Evolutionary conservation across 2,797 vertebrate genomes (phyloP).

Genomic region (Acanthopagrus latus): DNA sequence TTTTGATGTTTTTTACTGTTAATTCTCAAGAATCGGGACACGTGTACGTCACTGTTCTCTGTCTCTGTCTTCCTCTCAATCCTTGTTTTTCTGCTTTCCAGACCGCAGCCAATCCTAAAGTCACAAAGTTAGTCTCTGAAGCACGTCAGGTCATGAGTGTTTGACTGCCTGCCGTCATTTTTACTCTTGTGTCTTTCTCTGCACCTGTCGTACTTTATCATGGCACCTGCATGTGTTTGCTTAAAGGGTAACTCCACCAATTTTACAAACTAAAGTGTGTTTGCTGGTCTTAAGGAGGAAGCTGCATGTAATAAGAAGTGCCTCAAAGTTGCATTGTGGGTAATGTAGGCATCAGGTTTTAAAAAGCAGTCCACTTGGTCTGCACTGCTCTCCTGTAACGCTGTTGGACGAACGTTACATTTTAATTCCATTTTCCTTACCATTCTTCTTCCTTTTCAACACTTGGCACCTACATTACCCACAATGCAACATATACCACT

Average conservation of each 20-base stretch:
- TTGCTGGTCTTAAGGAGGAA: too few species aligned
- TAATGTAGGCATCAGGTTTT: too few species aligned
- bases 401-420: too few species aligned
- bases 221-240: constrained; percentile 39
- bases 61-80: constrained; percentile 47
- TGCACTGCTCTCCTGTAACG: too few species aligned
- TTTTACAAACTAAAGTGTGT: too few species aligned
- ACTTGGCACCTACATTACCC: too few species aligned
- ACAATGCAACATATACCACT: too few species aligned
- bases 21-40: constrained; percentile 7
- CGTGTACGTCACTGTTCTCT: constrained; percentile 15
- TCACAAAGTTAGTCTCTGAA: constrained; percentile 81
- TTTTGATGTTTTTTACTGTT: background rate
- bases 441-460: too few species aligned
- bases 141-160: constrained; percentile 50
- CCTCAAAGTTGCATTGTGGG: too few species aligned
- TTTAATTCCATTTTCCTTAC: too few species aligned
- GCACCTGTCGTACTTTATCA: background rate
- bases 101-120: constrained; percentile 58
- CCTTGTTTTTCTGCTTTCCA: constrained; percentile 67
- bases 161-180: constrained; percentile 20
- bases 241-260: background rate
- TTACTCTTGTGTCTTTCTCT: background rate
- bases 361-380: too few species aligned
- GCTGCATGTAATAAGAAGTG: too few species aligned